These are phyloP conservation scores for Synergus laeviventris DNA, from an alignment of 2,888 invertebrate species.

Conservation along the genomic window DNA sequence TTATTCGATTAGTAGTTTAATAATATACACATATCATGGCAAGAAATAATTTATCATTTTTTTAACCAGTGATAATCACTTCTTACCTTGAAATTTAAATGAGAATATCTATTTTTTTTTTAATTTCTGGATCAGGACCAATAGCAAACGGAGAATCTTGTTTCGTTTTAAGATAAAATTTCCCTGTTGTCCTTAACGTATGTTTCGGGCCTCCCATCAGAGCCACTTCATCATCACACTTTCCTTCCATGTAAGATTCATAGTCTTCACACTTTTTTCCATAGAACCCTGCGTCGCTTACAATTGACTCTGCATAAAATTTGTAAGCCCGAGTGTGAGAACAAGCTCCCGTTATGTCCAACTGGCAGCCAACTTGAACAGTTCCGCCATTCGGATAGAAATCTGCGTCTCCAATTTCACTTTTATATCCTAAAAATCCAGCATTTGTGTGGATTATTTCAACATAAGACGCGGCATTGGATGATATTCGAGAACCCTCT, in stretches of 20 bases:
- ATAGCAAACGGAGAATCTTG: slow-evolving; percentile 37
- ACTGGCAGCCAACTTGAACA: slow-evolving; percentile 53
- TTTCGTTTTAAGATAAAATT: slow-evolving; percentile 46
- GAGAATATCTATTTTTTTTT: background rate
- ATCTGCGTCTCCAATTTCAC: slow-evolving; percentile 53
- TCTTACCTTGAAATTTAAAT: background rate
- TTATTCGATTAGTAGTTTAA: background rate
- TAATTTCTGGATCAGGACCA: slow-evolving; percentile 29
- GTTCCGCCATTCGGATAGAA: slow-evolving; percentile 58
- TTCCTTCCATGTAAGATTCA: slow-evolving; percentile 41
- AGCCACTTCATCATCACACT: slow-evolving; percentile 40
- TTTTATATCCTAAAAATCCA: slow-evolving; percentile 48
- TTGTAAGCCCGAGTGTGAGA: slow-evolving; percentile 56
- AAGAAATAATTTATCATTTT: background rate
- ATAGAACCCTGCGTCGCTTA: slow-evolving; percentile 48
- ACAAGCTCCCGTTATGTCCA: slow-evolving; percentile 44
- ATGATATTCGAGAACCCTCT: slow-evolving; percentile 47
- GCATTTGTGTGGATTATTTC: slow-evolving; percentile 59
- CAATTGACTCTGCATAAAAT: slow-evolving; percentile 55
- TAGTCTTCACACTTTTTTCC: slow-evolving; percentile 51
- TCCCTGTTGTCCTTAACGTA: slow-evolving; percentile 12
- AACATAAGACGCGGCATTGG: slow-evolving; percentile 50
- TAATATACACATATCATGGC: background rate
- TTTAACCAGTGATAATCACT: background rate
- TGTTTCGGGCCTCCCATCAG: slow-evolving; percentile 40